A percentile compares a stretch with the other conserved stretches of the same genome.
Evolutionary conservation across 2,113 vertebrate genomes (phyloP).

Genomic region (Pterocles burchelli): DNA sequence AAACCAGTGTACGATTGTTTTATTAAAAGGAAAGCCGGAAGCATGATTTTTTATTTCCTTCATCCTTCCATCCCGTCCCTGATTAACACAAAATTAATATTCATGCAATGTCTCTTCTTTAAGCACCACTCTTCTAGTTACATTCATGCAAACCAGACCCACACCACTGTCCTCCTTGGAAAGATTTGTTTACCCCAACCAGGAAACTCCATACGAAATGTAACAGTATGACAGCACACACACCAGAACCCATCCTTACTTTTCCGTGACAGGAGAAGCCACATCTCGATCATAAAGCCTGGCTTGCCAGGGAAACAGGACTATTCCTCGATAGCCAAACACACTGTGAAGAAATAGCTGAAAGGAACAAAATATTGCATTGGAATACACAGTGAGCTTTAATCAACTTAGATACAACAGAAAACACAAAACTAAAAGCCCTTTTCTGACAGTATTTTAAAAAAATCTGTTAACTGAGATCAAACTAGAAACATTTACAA

Average conservation of each 20-base stretch:
- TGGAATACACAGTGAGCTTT: not conserved
- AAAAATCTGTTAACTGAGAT: not conserved
- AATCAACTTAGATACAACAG: not conserved
- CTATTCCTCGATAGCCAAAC: conserved; percentile 96
- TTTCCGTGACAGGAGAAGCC: conserved; percentile 87
- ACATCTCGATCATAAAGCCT: conserved; percentile 94
- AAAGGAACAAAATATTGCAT: not conserved
- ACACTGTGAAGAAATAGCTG: conserved; percentile 97
- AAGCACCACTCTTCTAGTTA: not conserved
- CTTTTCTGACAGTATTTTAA: not conserved
- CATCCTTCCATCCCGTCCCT: not conserved
- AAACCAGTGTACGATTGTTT: not conserved
- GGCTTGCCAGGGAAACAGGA: conserved; percentile 98
- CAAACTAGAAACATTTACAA: not conserved
- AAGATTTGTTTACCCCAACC: not conserved
- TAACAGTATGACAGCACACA: not conserved
- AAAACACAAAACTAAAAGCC: not conserved
- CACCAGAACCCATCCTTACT: conserved; percentile 74
- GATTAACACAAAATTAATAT: not conserved
- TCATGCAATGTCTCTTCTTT: not conserved
- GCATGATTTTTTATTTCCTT: not conserved
- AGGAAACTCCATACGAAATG: not conserved
- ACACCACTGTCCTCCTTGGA: not conserved
- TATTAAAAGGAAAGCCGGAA: not conserved
- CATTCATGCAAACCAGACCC: not conserved